Percentiles rank a stretch among this genome's conserved stretches.
phyloP scores from a whole-genome alignment of 1,140 invertebrate species.

The Drosophila paulistorum region DNA sequence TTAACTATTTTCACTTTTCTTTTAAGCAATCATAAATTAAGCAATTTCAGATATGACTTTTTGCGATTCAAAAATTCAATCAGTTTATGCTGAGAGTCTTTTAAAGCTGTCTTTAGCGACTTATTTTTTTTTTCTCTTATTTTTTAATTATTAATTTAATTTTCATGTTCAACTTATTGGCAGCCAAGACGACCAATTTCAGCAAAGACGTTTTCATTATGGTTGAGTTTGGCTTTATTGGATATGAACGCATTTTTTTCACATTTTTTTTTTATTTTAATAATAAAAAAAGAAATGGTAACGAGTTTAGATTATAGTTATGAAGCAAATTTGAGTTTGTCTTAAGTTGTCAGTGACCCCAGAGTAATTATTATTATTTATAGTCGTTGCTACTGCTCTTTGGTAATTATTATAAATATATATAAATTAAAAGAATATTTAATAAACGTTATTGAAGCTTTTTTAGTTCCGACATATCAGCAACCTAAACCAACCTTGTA shows the following conservation, averaged over 20 bases:
- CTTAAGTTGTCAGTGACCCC: too few relatives aligned
- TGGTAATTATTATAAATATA: too few relatives aligned
- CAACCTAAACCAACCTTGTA: too few relatives aligned
- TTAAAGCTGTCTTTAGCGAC: not conserved
- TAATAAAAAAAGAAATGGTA: too few relatives aligned
- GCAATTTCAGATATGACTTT: slow-evolving; percentile 9
- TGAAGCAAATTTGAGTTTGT: too few relatives aligned
- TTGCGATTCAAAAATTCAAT: not conserved
- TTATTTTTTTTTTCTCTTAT: not conserved
- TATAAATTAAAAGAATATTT: too few relatives aligned
- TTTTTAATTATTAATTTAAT: not conserved
- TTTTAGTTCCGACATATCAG: not conserved
- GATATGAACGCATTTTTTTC: not conserved
- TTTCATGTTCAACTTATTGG: slow-evolving; percentile 1
- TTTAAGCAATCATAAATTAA: slow-evolving; percentile 6
- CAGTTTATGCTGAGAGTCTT: not conserved
- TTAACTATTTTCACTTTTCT: slow-evolving; percentile 25
- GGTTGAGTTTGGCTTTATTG: not conserved
- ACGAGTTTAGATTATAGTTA: too few relatives aligned
- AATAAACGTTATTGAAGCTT: not conserved
- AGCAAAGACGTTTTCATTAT: not conserved
- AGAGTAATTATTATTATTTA: too few relatives aligned
- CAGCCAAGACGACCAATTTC: not conserved
- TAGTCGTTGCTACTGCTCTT: too few relatives aligned
- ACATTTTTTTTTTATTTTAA: not conserved